These are phyloP conservation scores for Microctonus aethiopoides DNA, from an alignment of 2,888 invertebrate genomes.

Conservation along the genomic window DNA sequence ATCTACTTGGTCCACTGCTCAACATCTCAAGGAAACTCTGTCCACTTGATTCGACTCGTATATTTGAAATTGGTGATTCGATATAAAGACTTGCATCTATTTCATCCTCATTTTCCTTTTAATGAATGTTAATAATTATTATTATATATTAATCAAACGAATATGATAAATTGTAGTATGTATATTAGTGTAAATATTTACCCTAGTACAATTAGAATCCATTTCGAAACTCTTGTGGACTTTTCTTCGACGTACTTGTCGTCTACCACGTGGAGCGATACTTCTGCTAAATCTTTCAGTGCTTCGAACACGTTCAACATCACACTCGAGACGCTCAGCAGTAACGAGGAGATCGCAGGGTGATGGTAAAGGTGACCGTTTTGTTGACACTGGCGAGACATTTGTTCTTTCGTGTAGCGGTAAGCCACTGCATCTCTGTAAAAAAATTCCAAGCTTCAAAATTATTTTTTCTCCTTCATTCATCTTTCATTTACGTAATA, in stretches of 20 bases:
- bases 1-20: constrained; percentile 63
- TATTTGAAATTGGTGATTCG: constrained; percentile 46
- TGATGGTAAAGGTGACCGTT: constrained; percentile 56
- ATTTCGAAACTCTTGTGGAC: constrained; percentile 52
- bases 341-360: constrained; percentile 57
- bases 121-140: background rate
- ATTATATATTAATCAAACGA: background rate
- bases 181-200: constrained; percentile 31
- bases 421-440: constrained; percentile 59
- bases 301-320: constrained; percentile 74
- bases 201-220: constrained; percentile 59
- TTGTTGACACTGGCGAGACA: constrained; percentile 60
- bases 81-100: constrained; percentile 49
- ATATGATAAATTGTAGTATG: too few species aligned
- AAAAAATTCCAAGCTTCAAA: background rate
- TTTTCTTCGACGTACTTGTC: constrained; percentile 57
- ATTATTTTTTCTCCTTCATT: background rate
- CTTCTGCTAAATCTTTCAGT: constrained; percentile 75
- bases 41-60: constrained; percentile 48
- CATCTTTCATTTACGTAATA: background rate
- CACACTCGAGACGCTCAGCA: constrained; percentile 68
- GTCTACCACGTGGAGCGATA: constrained; percentile 71
- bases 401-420: constrained; percentile 64
- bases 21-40: constrained; percentile 65
- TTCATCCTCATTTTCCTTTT: constrained; percentile 59